Conservation (phyloP, 1,140 invertebrate species). For the Alviniconcha marisindica region DNA sequence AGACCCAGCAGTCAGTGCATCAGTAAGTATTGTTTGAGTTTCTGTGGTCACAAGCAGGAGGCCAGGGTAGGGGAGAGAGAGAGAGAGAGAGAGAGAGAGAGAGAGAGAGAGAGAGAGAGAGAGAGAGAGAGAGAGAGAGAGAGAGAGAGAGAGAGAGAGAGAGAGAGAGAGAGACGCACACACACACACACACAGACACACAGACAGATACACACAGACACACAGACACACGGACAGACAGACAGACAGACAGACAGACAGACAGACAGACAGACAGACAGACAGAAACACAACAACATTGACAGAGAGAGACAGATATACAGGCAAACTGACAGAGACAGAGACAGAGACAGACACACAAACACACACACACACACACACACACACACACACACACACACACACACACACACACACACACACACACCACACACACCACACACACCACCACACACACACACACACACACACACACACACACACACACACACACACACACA, state of each 20-base stretch:
- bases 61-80: too few species aligned
- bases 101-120: constrained; percentile 26
- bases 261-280: neutral
- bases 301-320: neutral
- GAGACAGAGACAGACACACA: neutral
- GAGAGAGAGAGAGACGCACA: neutral
- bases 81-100: constrained; percentile 26
- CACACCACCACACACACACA: neutral
- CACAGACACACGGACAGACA: neutral
- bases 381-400: constrained; percentile 11
- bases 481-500: neutral
- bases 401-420: neutral
- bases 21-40: too few species aligned
- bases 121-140: constrained; percentile 18
- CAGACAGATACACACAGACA: neutral
- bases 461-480: neutral
- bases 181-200: neutral
- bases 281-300: neutral
- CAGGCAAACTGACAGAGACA: neutral
- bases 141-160: neutral
- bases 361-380: neutral
- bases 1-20: too few species aligned
- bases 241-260: neutral
- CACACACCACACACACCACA: neutral
- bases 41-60: too few species aligned